A percentile compares a stretch with the other conserved stretches of the same genome.
Conservation (phyloP, 2,797 vertebrate species). For the Mycteria americana region DNA sequence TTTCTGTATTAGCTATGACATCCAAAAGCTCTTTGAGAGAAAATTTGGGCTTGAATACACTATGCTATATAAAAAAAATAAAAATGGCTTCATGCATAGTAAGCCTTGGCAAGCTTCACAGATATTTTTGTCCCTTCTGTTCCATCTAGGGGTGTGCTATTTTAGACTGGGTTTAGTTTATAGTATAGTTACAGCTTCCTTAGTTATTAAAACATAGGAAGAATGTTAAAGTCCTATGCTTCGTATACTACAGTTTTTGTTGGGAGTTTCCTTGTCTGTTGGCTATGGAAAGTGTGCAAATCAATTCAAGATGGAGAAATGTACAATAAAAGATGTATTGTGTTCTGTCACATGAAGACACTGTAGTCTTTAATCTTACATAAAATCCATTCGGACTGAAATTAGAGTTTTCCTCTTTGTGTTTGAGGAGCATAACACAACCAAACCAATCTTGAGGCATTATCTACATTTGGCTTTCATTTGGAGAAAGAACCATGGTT, state of each 20-base stretch:
- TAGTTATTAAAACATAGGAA: not conserved
- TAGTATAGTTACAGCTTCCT: not conserved
- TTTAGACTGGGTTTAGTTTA: not conserved
- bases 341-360: not conserved
- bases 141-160: not conserved
- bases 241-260: not conserved
- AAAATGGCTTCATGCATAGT: not conserved
- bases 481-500: conserved; percentile 23
- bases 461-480: conserved; percentile 21
- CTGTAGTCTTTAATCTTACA: not conserved
- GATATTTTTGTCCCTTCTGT: not conserved
- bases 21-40: not conserved
- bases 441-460: conserved; percentile 6
- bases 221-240: not conserved
- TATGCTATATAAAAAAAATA: not conserved
- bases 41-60: not conserved
- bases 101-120: not conserved
- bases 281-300: not conserved
- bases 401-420: not conserved
- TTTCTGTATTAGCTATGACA: not conserved
- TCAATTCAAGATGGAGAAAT: not conserved
- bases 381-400: not conserved
- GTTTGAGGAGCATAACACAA: not conserved
- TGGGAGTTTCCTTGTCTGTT: not conserved
- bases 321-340: not conserved